Percentiles rank a stretch among this genome's conserved stretches.
Conservation (phyloP, 2,113 vertebrate species). For the Esox niger region DNA sequence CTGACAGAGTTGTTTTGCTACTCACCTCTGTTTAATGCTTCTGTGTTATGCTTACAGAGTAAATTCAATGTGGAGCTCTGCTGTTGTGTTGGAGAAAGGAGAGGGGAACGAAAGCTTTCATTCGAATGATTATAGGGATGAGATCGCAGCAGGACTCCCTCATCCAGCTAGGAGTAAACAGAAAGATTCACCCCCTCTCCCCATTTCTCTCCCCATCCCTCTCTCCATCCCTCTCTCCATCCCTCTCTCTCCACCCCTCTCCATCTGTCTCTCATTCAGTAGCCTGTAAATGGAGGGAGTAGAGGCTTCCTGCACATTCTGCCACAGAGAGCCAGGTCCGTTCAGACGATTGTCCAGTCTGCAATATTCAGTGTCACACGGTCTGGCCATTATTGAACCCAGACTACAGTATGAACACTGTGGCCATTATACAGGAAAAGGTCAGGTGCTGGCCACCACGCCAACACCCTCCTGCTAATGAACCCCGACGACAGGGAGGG, state of each 20-base stretch:
- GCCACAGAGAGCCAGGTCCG: neutral
- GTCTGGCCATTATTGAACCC: no score
- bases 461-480: no score
- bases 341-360: neutral
- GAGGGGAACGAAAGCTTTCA: neutral
- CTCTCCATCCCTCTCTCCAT: no score
- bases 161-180: no score
- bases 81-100: neutral
- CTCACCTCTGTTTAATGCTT: neutral
- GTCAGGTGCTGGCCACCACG: neutral
- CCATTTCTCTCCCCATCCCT: no score
- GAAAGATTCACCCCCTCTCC: no score
- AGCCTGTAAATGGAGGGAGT: neutral
- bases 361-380: neutral
- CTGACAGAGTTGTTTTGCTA: neutral
- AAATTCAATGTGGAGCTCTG: neutral
- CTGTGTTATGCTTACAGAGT: neutral
- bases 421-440: neutral
- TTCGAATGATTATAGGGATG: no score
- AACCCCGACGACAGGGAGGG: neutral
- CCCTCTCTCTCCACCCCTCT: no score
- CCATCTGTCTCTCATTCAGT: neutral
- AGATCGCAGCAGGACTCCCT: no score
- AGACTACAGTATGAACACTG: neutral
- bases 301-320: neutral